Evolutionary conservation across 1,140 invertebrate species (phyloP).

Genomic region (Centruroides sculpturatus): DNA sequence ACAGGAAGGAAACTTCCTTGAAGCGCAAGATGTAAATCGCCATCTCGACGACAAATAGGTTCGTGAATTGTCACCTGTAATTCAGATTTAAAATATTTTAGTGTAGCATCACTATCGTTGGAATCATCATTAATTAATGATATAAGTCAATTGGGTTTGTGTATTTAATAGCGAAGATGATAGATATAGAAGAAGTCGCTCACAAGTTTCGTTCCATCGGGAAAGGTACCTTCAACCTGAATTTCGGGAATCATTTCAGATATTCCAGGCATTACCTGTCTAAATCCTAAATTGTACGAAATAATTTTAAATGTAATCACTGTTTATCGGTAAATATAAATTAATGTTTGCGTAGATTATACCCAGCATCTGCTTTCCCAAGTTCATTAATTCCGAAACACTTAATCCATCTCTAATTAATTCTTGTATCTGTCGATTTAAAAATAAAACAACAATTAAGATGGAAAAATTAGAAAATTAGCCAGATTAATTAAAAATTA

Average conservation of each 20-base stretch:
- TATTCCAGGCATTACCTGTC: constrained; percentile 27
- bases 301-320: background rate
- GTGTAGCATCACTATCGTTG: too few relatives aligned
- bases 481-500: background rate
- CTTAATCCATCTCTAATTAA: constrained; percentile 24
- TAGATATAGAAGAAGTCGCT: background rate
- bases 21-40: constrained; percentile 26
- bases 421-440: constrained; percentile 5
- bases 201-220: constrained; percentile 31
- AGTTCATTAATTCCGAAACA: constrained; percentile 25
- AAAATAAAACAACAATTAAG: background rate
- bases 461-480: background rate
- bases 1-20: constrained; percentile 31
- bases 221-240: constrained; percentile 30
- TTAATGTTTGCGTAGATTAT: too few relatives aligned
- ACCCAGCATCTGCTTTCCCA: constrained; percentile 27
- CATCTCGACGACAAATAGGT: constrained; percentile 25
- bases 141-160: too few relatives aligned
- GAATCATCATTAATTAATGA: too few relatives aligned
- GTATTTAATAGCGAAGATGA: too few relatives aligned
- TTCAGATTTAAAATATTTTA: background rate
- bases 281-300: background rate
- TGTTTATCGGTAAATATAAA: background rate
- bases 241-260: constrained; percentile 26
- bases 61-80: constrained; percentile 26